phyloP scores from a whole-genome alignment of 2,113 vertebrate genomes.

The Mungos mungo region DNA sequence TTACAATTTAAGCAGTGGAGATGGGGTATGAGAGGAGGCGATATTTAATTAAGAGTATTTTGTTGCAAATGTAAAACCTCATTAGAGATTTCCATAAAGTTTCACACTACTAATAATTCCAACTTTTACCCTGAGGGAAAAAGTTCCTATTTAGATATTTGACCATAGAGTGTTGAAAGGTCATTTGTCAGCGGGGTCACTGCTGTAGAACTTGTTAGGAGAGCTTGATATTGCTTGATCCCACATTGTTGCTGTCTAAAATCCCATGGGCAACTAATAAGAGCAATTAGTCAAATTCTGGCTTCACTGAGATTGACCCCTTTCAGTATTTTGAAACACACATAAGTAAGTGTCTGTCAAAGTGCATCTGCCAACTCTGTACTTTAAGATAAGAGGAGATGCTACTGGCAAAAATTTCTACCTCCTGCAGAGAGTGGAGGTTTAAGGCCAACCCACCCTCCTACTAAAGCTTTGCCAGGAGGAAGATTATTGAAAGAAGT shows the following conservation, averaged over 20 bases:
- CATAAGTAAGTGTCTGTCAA: slow-evolving; percentile 46
- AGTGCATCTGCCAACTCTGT: background rate
- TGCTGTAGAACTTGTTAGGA: background rate
- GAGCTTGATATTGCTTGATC: background rate
- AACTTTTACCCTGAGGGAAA: background rate
- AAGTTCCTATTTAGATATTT: slow-evolving; percentile 10
- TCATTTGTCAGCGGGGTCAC: slow-evolving; percentile 25
- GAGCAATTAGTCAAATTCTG: slow-evolving; percentile 54
- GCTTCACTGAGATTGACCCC: slow-evolving; percentile 11
- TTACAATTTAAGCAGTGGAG: background rate
- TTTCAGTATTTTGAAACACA: slow-evolving; percentile 44
- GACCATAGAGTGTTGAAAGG: slow-evolving; percentile 34
- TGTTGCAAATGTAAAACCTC: slow-evolving; percentile 41
- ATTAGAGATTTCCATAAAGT: slow-evolving; percentile 43
- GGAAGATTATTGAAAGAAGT: background rate
- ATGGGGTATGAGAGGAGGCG: background rate
- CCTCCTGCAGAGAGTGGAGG: background rate
- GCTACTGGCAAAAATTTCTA: background rate
- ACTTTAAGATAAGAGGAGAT: slow-evolving; percentile 29
- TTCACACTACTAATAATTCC: slow-evolving; percentile 42
- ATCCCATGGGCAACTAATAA: background rate
- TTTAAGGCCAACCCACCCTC: background rate
- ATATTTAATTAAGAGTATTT: slow-evolving; percentile 40
- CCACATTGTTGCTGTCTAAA: background rate
- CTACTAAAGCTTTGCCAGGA: background rate